Evolutionary conservation across 2,113 vertebrate species (phyloP), one percentile per base, ranked within the genome.

Genomic region (Brachyhypopomus gauderio): DNA sequence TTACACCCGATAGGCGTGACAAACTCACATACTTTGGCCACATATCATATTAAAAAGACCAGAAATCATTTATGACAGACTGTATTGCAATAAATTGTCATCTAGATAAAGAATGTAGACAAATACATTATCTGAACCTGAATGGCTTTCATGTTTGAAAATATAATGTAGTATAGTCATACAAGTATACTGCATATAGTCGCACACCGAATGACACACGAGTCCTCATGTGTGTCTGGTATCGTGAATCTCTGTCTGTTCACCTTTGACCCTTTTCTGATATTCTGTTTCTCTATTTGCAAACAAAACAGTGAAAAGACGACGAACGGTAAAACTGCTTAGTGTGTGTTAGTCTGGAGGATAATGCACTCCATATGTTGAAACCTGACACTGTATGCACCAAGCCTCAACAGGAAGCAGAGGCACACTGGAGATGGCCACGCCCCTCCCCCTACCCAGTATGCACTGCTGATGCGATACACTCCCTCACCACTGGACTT

Each of bases 281-380:
- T 86, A 88, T 88, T 88, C 84, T 90, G 89, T 87, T 85, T 88
- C 78, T 72, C 76, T 92, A 85, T 92, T 92, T 93, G 80, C 55
- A 90, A 83, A 92, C 89, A 91, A 92, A 92, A 94, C 91, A 91
- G 83, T 86, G 87, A 17, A 17, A 19, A 75, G 80, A 82, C 62
- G 45, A 48, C 27, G 38, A 78, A 72, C 78, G 60, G 19, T 48
- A 27, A 70, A 77, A 79, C 66, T 16, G 8, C 23, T 71, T 74
- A 66, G 77, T 82, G 84, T 64, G 77, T 73, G 80, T 85, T 74
- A 85, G 80, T 22, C 82, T 63, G 77, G 85, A 87, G 34, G n/a
- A 81, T 66, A 91, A 93, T 92, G 59, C 36, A 27, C 78, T 88
- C 90, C 91, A 92, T 91, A 90, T 93, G 92, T 60, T 84, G 90